Evolutionary conservation across 2,113 vertebrate genomes (phyloP).

Genomic region (Perccottus glenii): DNA sequence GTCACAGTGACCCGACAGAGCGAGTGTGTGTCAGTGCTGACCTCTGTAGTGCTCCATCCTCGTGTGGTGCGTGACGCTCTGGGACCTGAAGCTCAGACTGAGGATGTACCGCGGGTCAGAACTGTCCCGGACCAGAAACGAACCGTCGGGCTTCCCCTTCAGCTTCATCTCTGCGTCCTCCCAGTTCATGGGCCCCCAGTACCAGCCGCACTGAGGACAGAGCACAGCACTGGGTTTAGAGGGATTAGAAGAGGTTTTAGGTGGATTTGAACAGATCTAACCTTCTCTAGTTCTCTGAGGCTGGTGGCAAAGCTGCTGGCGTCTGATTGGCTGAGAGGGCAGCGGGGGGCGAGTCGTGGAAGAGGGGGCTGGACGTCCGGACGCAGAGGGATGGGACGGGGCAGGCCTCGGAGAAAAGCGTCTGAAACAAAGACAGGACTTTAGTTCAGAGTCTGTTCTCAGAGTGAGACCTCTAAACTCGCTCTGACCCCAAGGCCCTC

Average conservation of each 20-base stretch:
- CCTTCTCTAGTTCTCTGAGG: constrained; percentile 91
- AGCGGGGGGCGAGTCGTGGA: constrained; percentile 73
- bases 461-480: neutral
- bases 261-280: constrained; percentile 35
- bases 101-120: constrained; percentile 96
- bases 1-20: too few species aligned
- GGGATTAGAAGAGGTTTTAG: neutral
- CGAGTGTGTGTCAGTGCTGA: constrained; percentile 29
- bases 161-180: constrained; percentile 95
- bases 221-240: neutral
- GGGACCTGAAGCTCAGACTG: constrained; percentile 96
- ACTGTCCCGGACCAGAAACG: constrained; percentile 95
- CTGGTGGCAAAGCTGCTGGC: constrained; percentile 91
- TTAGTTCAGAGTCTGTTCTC: too few species aligned
- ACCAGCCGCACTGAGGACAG: constrained; percentile 85
- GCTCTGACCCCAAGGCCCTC: constrained; percentile 4
- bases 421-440: constrained; percentile 72
- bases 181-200: constrained; percentile 92
- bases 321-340: constrained; percentile 83
- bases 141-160: constrained; percentile 93
- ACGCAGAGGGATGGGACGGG: constrained; percentile 66
- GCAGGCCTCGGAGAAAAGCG: constrained; percentile 80
- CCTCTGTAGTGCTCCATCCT: constrained; percentile 78
- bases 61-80: constrained; percentile 85
- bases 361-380: constrained; percentile 71